Evolutionary conservation across 2,797 vertebrate species (phyloP).

Genomic region (Xiphorhynchus erythropygius): DNA sequence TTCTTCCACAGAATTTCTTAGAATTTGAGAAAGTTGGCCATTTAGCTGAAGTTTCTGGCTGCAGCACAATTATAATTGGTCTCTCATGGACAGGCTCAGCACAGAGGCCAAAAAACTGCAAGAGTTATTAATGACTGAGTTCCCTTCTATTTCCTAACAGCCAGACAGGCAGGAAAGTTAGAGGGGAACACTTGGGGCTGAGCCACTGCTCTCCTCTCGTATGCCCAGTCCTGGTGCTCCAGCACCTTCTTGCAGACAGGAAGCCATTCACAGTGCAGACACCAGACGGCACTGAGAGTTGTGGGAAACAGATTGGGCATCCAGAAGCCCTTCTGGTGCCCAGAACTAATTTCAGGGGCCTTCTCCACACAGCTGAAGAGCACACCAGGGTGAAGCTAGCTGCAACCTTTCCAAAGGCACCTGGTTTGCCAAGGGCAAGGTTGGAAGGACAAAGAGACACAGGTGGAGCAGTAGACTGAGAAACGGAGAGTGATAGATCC

Average conservation of each 20-base stretch:
- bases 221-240: neutral
- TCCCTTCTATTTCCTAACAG: constrained; percentile 50
- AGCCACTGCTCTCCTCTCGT: constrained; percentile 8
- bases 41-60: constrained; percentile 49
- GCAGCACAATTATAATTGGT: constrained; percentile 38
- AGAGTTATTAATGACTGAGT: constrained; percentile 64
- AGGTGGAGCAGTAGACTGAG: neutral
- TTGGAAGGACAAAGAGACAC: neutral
- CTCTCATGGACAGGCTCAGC: constrained; percentile 39
- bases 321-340: neutral
- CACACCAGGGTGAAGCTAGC: neutral
- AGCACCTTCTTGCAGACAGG: neutral
- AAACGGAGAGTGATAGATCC: neutral
- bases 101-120: constrained; percentile 52
- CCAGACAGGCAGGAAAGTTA: constrained; percentile 54
- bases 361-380: neutral
- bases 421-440: neutral
- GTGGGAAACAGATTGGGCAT: neutral
- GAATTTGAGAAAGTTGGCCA: constrained; percentile 48
- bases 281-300: neutral
- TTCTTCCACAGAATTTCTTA: constrained; percentile 57
- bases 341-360: neutral
- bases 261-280: neutral
- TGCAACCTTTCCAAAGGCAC: neutral
- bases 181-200: constrained; percentile 12